These are phyloP conservation scores for Apotomis capreana DNA, from an alignment of 2,888 invertebrate genomes.

Conservation along the genomic window DNA sequence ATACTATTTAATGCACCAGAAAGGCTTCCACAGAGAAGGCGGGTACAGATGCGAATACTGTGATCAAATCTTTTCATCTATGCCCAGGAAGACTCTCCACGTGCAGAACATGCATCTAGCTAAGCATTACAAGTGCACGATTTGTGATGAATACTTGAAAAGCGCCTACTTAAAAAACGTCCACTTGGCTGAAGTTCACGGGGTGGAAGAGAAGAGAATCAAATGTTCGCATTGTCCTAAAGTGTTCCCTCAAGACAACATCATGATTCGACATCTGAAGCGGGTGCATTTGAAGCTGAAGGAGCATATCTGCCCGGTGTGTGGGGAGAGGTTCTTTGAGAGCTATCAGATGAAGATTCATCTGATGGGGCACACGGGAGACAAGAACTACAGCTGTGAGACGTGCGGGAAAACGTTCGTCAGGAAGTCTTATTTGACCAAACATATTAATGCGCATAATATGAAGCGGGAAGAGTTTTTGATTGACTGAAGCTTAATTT, in stretches of 20 bases:
- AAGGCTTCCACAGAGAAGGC: conserved; percentile 28
- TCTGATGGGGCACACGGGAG: conserved; percentile 58
- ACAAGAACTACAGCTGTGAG: conserved; percentile 67
- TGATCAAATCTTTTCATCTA: conserved; percentile 4
- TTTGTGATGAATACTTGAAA: conserved; percentile 21
- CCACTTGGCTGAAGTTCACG: conserved; percentile 35
- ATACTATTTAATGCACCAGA: conserved; percentile 23
- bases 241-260: conserved; percentile 54
- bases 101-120: conserved; percentile 24
- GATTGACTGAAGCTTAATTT: background rate
- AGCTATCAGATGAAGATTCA: conserved; percentile 47
- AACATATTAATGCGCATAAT: conserved; percentile 21
- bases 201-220: conserved; percentile 27
- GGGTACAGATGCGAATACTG: conserved; percentile 37
- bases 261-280: conserved; percentile 67
- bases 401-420: conserved; percentile 62
- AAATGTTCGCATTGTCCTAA: conserved; percentile 52
- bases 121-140: conserved; percentile 19
- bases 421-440: conserved; percentile 23
- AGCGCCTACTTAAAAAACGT: conserved; percentile 32
- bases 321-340: conserved; percentile 31
- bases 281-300: conserved; percentile 58
- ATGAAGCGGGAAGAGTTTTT: background rate
- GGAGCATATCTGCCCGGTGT: conserved; percentile 29
- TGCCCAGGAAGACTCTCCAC: conserved; percentile 26